These are phyloP conservation scores for Romanogobio albipinnatus DNA, from an alignment of 2,113 vertebrate species.

Conservation along the genomic window DNA sequence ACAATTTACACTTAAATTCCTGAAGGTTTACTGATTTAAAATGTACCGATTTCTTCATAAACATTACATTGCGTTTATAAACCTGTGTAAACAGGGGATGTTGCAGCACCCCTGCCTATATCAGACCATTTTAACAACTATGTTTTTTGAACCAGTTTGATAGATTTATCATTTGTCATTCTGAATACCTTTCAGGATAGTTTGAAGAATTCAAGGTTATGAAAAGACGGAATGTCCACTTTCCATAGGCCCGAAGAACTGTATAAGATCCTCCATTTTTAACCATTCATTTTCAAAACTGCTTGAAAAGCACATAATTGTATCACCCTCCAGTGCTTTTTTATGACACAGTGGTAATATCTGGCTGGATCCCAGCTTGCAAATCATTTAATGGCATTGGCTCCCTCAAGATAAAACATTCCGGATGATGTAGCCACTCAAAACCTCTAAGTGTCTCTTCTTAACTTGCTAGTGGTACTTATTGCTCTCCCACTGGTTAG, in stretches of 20 bases:
- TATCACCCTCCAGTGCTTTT: conserved; percentile 23
- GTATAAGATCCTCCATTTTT: conserved; percentile 24
- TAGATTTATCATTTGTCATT: neutral
- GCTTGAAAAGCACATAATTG: conserved; percentile 15
- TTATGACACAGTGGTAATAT: conserved; percentile 26
- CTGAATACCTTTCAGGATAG: neutral
- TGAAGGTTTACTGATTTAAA: too few species aligned
- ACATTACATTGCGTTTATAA: too few species aligned
- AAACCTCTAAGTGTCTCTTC: conserved; percentile 26
- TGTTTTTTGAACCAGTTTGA: neutral
- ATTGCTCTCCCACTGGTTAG: conserved; percentile 3
- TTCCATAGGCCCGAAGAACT: neutral
- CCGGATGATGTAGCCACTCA: neutral
- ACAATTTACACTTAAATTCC: too few species aligned
- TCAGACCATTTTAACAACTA: neutral
- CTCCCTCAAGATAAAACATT: conserved; percentile 17
- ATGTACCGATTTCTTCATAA: too few species aligned
- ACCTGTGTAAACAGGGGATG: too few species aligned
- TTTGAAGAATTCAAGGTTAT: conserved; percentile 1
- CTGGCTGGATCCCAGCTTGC: neutral
- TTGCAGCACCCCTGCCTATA: too few species aligned
- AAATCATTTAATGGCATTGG: conserved; percentile 30
- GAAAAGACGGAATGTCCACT: neutral
- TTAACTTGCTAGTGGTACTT: conserved; percentile 34
- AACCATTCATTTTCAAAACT: conserved; percentile 21